Percentiles rank a stretch among this genome's conserved stretches.
phyloP scores from a whole-genome alignment of 2,888 invertebrate genomes.

The Campaea margaritaria region DNA sequence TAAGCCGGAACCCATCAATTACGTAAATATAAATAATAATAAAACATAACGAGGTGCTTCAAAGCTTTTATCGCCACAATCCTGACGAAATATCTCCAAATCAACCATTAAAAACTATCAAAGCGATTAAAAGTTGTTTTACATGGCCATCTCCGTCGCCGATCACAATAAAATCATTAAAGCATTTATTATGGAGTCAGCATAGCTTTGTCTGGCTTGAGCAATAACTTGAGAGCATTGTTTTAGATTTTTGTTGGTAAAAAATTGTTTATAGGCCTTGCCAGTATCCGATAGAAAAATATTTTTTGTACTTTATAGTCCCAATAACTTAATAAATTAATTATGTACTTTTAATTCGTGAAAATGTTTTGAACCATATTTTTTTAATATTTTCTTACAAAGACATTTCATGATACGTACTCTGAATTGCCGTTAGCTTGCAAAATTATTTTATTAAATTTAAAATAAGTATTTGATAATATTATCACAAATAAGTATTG shows the following conservation, averaged over 20 bases:
- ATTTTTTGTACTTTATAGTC: neutral
- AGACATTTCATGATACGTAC: no score
- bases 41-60: neutral
- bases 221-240: no score
- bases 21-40: no score
- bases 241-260: no score
- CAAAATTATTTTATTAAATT: no score
- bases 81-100: neutral
- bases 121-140: constrained; percentile 18
- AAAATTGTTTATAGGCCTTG: no score
- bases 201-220: neutral
- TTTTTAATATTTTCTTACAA: neutral
- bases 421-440: no score
- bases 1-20: constrained; percentile 6
- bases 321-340: no score
- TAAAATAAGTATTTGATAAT: no score
- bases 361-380: neutral
- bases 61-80: constrained; percentile 24
- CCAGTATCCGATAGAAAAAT: no score
- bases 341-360: no score
- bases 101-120: constrained; percentile 30
- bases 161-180: constrained; percentile 15
- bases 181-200: neutral
- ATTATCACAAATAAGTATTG: no score
- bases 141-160: constrained; percentile 26